Conservation (phyloP, 2,797 vertebrate species). For the Macropodus opercularis region DNA sequence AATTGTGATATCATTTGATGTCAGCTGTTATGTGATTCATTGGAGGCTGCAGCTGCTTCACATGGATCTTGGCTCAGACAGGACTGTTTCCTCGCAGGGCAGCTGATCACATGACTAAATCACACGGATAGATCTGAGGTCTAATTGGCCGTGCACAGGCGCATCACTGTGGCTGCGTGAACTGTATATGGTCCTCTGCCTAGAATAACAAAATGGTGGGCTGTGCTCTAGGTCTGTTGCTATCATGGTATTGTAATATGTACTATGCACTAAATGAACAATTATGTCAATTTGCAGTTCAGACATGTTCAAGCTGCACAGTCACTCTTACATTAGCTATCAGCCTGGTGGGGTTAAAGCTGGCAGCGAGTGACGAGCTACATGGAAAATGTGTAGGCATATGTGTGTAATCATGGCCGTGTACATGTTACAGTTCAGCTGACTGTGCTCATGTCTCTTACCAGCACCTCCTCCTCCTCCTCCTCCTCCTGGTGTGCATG, state of each 20-base stretch:
- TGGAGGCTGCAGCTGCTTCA: conserved; percentile 73
- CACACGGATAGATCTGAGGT: conserved; percentile 68
- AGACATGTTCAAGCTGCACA: conserved; percentile 55
- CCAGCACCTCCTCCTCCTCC: conserved; percentile 50
- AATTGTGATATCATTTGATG: conserved; percentile 67
- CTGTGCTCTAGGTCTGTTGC: conserved; percentile 42
- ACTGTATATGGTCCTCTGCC: conserved; percentile 43
- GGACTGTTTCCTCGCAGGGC: conserved; percentile 71
- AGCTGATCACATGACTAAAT: conserved; percentile 75
- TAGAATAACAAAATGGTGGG: conserved; percentile 56
- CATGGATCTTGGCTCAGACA: conserved; percentile 74
- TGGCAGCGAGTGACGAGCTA: conserved; percentile 42
- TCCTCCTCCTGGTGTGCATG: conserved; percentile 59
- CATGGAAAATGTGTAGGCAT: conserved; percentile 43
- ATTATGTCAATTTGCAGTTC: conserved; percentile 25
- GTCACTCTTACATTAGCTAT: conserved; percentile 36
- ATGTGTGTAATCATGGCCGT: conserved; percentile 60
- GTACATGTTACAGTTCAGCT: conserved; percentile 55
- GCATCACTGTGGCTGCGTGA: conserved; percentile 50
- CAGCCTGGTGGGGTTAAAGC: conserved; percentile 35
- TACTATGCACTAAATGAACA: too few relatives aligned
- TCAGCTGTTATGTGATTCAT: conserved; percentile 71
- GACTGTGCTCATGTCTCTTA: conserved; percentile 53
- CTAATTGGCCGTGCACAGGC: conserved; percentile 64
- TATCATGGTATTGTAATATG: too few relatives aligned